Conservation (phyloP, 2,113 vertebrate species). For the Ageneiosus marmoratus region DNA sequence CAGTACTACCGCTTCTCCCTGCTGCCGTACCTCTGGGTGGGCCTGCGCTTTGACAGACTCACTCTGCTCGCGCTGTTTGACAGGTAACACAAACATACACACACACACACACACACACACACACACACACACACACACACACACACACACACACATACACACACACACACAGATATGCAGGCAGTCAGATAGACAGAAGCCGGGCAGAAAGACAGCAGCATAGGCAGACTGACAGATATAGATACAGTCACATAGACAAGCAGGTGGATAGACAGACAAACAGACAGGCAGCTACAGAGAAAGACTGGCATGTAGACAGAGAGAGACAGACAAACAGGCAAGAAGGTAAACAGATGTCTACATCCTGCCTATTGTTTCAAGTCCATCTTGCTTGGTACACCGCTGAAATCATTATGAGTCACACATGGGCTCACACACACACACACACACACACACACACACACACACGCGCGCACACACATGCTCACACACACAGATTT, state of each 20-base stretch:
- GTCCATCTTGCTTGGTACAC: neutral
- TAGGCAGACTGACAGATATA: neutral
- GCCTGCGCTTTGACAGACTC: conserved; percentile 95
- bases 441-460: neutral
- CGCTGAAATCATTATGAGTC: neutral
- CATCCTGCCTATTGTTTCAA: neutral
- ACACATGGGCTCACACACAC: neutral
- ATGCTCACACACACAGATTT: neutral
- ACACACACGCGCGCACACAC: neutral
- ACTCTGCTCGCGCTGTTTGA: conserved; percentile 96
- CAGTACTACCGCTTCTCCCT: conserved; percentile 98
- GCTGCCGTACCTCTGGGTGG: conserved; percentile 92
- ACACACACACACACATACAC: neutral
- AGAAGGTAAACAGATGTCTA: neutral
- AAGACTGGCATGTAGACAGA: neutral
- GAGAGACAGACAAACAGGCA: neutral
- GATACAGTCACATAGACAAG: neutral
- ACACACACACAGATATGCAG: neutral
- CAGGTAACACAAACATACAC: conserved; percentile 72
- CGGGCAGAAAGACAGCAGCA: neutral
- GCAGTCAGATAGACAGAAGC: neutral
- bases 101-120: neutral
- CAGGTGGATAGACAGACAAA: neutral
- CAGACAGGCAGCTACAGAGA: neutral
- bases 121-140: neutral